phyloP scores from a whole-genome alignment of 2,888 invertebrate genomes.

The Caenorhabditis zanzibari region DNA sequence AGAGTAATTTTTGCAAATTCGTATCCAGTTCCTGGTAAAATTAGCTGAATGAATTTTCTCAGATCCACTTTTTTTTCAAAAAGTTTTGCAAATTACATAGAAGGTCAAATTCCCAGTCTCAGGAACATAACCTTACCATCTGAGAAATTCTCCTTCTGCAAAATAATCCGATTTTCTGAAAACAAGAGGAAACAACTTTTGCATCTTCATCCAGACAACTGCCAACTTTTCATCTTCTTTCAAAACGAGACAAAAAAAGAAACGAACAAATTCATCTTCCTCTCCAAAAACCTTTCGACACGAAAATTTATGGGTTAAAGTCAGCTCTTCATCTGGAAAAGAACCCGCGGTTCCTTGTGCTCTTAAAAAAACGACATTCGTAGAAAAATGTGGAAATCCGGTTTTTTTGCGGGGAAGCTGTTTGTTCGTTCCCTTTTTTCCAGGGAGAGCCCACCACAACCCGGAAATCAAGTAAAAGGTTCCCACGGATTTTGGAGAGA shows the following conservation, averaged over 20 bases:
- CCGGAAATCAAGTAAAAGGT: constrained; percentile 34
- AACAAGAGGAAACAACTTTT: constrained; percentile 1
- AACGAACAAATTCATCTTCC: constrained; percentile 21
- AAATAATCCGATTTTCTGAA: constrained; percentile 6
- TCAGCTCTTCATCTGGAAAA: constrained; percentile 31
- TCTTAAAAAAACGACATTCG: background rate
- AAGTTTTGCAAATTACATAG: no score
- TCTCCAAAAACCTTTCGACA: constrained; percentile 31
- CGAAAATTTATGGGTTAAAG: constrained; percentile 36
- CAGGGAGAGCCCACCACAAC: constrained; percentile 13
- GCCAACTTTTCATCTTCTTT: constrained; percentile 5
- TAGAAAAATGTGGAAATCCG: constrained; percentile 37
- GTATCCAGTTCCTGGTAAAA: constrained; percentile 2
- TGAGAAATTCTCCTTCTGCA: background rate
- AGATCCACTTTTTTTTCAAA: constrained; percentile 20
- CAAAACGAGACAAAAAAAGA: background rate
- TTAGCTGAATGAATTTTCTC: background rate
- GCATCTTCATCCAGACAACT: background rate
- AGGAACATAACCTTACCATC: no score
- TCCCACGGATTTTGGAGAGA: constrained; percentile 38
- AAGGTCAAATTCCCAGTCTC: no score
- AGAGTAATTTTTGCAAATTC: constrained; percentile 12
- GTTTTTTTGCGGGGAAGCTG: constrained; percentile 18
- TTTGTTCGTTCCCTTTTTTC: constrained; percentile 17
- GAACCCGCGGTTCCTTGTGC: background rate